A percentile compares a stretch with the other conserved stretches of the same genome.
Evolutionary conservation across 2,797 vertebrate genomes (phyloP).

Genomic region (Typhlichthys eigenmanni): DNA sequence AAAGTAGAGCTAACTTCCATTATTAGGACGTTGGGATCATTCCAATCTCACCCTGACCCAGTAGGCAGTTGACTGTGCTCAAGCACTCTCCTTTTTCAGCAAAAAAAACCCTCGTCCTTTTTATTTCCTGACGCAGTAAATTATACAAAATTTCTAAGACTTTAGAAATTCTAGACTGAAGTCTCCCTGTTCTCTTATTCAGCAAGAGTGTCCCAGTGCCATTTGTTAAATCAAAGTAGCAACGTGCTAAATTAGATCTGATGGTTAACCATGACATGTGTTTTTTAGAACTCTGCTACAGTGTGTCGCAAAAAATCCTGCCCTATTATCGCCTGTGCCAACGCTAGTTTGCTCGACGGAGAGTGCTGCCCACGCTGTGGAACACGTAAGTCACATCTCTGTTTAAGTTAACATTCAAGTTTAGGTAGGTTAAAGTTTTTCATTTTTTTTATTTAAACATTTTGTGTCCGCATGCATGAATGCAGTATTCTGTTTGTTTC

Average conservation of each 20-base stretch:
- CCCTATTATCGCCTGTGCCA: constrained; percentile 87
- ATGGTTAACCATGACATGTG: constrained; percentile 16
- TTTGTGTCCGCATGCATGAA: constrained; percentile 12
- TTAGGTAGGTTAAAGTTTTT: no score
- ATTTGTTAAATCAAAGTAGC: constrained; percentile 1
- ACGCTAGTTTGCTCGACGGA: constrained; percentile 87
- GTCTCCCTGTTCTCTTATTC: neutral
- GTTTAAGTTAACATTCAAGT: neutral
- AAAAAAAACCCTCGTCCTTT: constrained; percentile 25
- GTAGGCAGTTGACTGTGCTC: constrained; percentile 53
- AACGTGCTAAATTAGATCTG: neutral
- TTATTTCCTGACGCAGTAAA: constrained; percentile 17
- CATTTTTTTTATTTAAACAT: no score
- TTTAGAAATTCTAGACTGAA: constrained; percentile 1
- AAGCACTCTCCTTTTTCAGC: constrained; percentile 43
- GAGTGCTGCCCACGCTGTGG: constrained; percentile 89
- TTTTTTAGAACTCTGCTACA: constrained; percentile 83
- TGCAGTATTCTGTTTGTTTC: constrained; percentile 10
- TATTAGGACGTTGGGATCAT: constrained; percentile 37
- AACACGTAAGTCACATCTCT: constrained; percentile 77
- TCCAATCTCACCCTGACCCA: constrained; percentile 49
- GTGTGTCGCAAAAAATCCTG: constrained; percentile 89
- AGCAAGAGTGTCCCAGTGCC: constrained; percentile 10
- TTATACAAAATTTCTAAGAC: constrained; percentile 16
- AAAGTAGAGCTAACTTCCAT: constrained; percentile 38